Conservation (phyloP, 2,113 vertebrate species). For the Erythrocercus mccallii region DNA sequence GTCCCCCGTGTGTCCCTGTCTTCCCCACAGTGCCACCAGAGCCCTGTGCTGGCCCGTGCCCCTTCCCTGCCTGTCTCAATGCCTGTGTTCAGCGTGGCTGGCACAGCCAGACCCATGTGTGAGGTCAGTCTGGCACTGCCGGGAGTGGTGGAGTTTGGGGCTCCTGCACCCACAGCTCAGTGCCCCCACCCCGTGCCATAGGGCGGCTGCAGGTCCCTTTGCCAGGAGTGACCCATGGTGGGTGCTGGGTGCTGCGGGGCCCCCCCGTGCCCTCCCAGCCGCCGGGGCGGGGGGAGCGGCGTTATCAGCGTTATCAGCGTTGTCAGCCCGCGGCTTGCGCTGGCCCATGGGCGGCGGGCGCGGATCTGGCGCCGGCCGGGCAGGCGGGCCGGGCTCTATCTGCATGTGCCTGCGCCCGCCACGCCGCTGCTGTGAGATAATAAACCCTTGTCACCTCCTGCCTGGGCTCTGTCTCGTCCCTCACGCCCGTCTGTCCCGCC, state of each 20-base stretch:
- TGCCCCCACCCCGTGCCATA: fast-evolving
- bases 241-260: neutral
- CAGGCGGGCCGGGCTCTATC: neutral
- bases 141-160: neutral
- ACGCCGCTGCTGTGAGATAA: neutral
- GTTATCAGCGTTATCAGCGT: neutral
- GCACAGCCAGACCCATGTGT: neutral
- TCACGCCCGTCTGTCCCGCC: neutral
- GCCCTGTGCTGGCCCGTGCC: neutral
- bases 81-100: neutral
- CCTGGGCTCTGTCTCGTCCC: neutral
- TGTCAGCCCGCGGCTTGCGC: neutral
- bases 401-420: neutral
- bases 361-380: neutral
- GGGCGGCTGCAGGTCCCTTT: neutral
- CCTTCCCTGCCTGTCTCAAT: neutral
- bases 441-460: slow-evolving; percentile 37
- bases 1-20: neutral
- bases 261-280: neutral
- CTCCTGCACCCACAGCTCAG: neutral
- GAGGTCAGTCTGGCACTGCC: neutral
- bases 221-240: neutral
- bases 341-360: fast-evolving
- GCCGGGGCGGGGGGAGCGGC: fast-evolving
- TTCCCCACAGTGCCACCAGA: neutral